phyloP scores from a whole-genome alignment of 1,140 invertebrate species.

The Amphibalanus amphitrite region DNA sequence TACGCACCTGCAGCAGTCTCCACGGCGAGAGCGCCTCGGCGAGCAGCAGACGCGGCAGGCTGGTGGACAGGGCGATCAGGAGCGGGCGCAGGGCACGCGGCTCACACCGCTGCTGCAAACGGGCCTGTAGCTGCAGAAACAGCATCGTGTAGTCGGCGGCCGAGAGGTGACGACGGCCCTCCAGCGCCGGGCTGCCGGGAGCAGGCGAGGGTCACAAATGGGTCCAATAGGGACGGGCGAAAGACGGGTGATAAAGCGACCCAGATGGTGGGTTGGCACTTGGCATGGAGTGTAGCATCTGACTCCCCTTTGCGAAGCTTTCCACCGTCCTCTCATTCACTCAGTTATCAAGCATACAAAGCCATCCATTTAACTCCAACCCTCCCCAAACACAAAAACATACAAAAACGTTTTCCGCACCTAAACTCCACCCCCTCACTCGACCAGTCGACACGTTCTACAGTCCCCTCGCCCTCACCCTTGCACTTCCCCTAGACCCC shows the following conservation, averaged over 20 bases:
- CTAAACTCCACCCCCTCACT: no score
- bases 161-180: constrained; percentile 8
- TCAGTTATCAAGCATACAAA: not conserved
- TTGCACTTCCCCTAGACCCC: constrained; percentile 5
- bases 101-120: constrained; percentile 5
- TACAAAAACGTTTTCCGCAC: not conserved
- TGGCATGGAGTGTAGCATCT: no score
- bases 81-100: not conserved
- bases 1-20: not conserved
- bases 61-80: not conserved
- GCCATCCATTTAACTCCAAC: not conserved
- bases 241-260: no score
- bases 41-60: not conserved
- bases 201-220: not conserved
- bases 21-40: not conserved
- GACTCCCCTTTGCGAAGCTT: no score
- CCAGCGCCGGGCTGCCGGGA: not conserved
- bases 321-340: not conserved
- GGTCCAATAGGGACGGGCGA: not conserved
- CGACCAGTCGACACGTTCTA: no score
- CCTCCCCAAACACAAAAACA: not conserved
- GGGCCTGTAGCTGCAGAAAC: constrained; percentile 16
- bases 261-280: no score
- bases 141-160: constrained; percentile 15
- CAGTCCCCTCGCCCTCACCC: constrained; percentile 10